Evolutionary conservation across 2,888 invertebrate genomes (phyloP), one percentile per base, ranked within the genome.

Genomic region (Eubasilissa splendida): DNA sequence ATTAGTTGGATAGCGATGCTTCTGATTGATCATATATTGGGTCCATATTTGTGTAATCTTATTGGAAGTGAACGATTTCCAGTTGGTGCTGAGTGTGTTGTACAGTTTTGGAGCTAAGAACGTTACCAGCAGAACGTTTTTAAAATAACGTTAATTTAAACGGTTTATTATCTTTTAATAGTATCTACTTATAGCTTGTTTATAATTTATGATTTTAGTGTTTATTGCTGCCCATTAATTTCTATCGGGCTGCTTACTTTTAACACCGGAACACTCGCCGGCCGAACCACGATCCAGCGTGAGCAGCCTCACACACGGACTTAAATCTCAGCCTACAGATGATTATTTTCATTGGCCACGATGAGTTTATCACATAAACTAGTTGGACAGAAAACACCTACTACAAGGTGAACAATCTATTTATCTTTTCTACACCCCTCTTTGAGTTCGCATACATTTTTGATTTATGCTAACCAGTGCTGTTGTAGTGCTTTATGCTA

Each of bases 321-420:
- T 70, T 9, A 31, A 63, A 50, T 68, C 68, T 68, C 68, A n/a
- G 63, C 9, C 50, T 2, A 65, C 52, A 7, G 42, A 42, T 77
- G 77, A 77, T 80, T 80, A 77, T 80, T 80, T 80, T 80, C 80
- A 77, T 74, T 77, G 71, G 80, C 71, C 70, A 22, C 71, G 74
- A 80, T 74, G 77, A 54, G 33, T 77, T 80, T 80, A 74, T 77
- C 53, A 52, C 74, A 74, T 80, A 73, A 80, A 77, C 80, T 66
- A 59, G 63, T 80, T 56, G 63, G 77, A 58, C 33, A 42, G 42
- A 42, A 42, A 42, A 42, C 7, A 42, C 42, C 42, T 5, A 7
- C 42, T 2, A 42, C 42, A 42, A 2, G 42, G 3, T 42, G 4
- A 42, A 42, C 2, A 5, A 42, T 42, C 7, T 7, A 42, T 0